Percentiles rank a stretch among this genome's conserved stretches.
Evolutionary conservation across 2,113 vertebrate species (phyloP).

Genomic region (Crocuta crocuta): DNA sequence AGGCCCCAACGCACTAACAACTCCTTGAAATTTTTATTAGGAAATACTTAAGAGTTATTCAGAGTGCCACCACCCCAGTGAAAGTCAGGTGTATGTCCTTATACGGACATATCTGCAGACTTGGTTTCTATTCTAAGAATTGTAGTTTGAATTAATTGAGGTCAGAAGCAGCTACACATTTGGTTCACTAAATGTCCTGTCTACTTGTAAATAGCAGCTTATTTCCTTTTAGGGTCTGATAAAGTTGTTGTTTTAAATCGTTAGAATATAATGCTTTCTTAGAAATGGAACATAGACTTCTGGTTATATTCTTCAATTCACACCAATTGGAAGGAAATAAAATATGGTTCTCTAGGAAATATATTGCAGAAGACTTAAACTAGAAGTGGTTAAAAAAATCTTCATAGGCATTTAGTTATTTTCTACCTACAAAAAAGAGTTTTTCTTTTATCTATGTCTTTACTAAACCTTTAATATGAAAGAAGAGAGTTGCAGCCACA

Average conservation of each 20-base stretch:
- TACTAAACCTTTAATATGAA: conserved; percentile 45
- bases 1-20: background rate
- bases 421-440: background rate
- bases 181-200: conserved; percentile 72
- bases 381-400: conserved; percentile 1
- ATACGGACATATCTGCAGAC: background rate
- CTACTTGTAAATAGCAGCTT: conserved; percentile 57
- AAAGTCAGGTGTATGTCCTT: background rate
- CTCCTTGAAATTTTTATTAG: conserved; percentile 45
- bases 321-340: conserved; percentile 41
- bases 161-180: conserved; percentile 66
- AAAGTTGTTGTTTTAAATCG: conserved; percentile 31
- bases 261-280: conserved; percentile 66
- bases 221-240: conserved; percentile 72
- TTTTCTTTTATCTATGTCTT: conserved; percentile 35
- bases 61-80: background rate
- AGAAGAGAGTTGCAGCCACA: conserved; percentile 10
- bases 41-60: conserved; percentile 10
- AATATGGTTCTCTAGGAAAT: conserved; percentile 46
- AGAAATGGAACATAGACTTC: conserved; percentile 54
- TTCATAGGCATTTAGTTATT: background rate
- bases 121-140: conserved; percentile 68
- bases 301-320: conserved; percentile 27
- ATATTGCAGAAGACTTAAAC: background rate
- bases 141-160: conserved; percentile 66